Conservation (phyloP, 2,797 vertebrate species). For the Monodelphis domestica region DNA sequence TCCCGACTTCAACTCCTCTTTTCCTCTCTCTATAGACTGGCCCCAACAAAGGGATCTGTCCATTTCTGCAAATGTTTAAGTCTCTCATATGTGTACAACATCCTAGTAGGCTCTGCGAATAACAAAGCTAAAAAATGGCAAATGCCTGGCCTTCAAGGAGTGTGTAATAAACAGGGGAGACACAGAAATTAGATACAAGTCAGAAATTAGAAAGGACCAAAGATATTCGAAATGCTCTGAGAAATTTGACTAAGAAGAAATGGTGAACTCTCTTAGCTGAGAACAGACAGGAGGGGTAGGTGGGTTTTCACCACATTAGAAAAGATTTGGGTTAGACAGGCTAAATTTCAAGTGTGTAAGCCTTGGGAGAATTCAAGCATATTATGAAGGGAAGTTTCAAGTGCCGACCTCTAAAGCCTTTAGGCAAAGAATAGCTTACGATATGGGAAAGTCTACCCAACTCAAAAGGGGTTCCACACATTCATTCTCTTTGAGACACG, state of each 20-base stretch:
- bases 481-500: neutral
- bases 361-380: neutral
- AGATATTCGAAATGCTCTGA: neutral
- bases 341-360: neutral
- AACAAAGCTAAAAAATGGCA: neutral
- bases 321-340: neutral
- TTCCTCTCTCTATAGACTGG: neutral
- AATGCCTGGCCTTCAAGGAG: neutral
- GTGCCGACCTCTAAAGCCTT: neutral
- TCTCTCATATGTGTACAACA: neutral
- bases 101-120: neutral
- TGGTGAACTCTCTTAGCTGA: neutral
- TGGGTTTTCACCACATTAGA: neutral
- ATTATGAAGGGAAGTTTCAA: neutral
- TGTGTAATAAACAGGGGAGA: neutral
- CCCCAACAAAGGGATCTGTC: neutral
- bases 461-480: neutral
- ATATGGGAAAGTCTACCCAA: neutral
- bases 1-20: neutral
- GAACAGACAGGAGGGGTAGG: neutral
- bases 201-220: neutral
- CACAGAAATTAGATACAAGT: neutral
- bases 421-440: neutral
- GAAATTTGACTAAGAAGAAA: neutral
- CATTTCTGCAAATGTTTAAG: neutral